Evolutionary conservation across 2,888 invertebrate genomes (phyloP).

Genomic region (Temnothorax ravouxi): DNA sequence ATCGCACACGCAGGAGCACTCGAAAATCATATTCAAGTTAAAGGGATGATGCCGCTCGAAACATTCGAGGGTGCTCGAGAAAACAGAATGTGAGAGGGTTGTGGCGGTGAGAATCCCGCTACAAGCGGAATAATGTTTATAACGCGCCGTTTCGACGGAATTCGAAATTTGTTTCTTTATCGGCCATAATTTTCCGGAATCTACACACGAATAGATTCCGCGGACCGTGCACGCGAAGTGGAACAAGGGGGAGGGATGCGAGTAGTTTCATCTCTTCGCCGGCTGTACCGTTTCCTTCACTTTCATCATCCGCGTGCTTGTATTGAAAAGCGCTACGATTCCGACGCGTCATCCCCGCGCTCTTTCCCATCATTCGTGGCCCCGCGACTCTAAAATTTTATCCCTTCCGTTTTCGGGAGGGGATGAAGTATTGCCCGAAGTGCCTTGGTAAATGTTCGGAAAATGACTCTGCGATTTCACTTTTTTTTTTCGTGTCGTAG

Average conservation of each 20-base stretch:
- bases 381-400: slow-evolving; percentile 83
- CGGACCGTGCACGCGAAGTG: slow-evolving; percentile 34
- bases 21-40: slow-evolving; percentile 75
- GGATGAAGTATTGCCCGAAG: slow-evolving; percentile 61
- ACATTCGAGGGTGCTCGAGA: slow-evolving; percentile 56
- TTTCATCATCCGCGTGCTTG: slow-evolving; percentile 56
- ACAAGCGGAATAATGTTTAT: slow-evolving; percentile 83
- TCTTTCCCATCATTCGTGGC: slow-evolving; percentile 66
- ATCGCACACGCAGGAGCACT: slow-evolving; percentile 77
- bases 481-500: slow-evolving; percentile 24
- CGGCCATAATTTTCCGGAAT: slow-evolving; percentile 85
- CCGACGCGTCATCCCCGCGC: slow-evolving; percentile 59
- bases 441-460: slow-evolving; percentile 48
- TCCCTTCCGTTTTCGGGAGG: slow-evolving; percentile 70
- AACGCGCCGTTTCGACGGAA: slow-evolving; percentile 81
- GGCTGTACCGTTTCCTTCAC: slow-evolving; percentile 31
- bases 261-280: slow-evolving; percentile 62
- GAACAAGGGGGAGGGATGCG: slow-evolving; percentile 54
- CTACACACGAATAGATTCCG: slow-evolving; percentile 83
- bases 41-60: slow-evolving; percentile 61
- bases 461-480: slow-evolving; percentile 42
- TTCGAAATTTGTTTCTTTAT: slow-evolving; percentile 85
- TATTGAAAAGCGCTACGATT: slow-evolving; percentile 78
- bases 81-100: slow-evolving; percentile 58
- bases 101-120: slow-evolving; percentile 69